Percentiles rank a stretch among this genome's conserved stretches.
These are phyloP conservation scores for Harpagoxenus sublaevis DNA, from an alignment of 2,888 invertebrate species.

Conservation along the genomic window DNA sequence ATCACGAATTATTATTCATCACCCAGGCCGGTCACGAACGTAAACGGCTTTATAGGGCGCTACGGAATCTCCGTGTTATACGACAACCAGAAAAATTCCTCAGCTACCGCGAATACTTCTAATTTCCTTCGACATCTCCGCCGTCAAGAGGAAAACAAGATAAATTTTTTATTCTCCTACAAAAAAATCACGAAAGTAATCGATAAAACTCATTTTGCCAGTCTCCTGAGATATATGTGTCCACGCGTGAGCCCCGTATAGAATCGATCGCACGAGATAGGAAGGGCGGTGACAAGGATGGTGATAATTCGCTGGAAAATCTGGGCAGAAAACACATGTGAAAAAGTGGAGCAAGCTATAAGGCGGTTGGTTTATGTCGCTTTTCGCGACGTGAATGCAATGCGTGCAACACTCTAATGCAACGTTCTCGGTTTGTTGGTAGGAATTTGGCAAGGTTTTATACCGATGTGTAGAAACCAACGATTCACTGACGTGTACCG, in stretches of 20 bases:
- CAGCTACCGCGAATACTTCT: constrained; percentile 18
- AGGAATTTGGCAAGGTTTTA: constrained; percentile 7
- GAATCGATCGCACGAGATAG: constrained; percentile 4
- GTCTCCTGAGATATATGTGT: neutral
- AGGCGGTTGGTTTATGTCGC: constrained; percentile 73
- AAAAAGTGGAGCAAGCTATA: constrained; percentile 62
- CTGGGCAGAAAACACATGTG: constrained; percentile 55
- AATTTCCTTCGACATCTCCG: constrained; percentile 40
- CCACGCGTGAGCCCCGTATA: neutral
- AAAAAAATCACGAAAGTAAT: constrained; percentile 3
- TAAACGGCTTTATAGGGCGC: constrained; percentile 63
- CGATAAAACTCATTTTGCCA: neutral
- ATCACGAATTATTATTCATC: constrained; percentile 70
- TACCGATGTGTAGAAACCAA: neutral
- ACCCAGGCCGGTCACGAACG: constrained; percentile 53
- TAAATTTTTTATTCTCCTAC: constrained; percentile 7
- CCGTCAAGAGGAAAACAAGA: neutral
- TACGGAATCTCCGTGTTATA: constrained; percentile 53
- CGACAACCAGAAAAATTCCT: constrained; percentile 37
- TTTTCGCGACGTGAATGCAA: constrained; percentile 74
- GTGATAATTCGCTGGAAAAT: constrained; percentile 34
- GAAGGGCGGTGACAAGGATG: neutral
- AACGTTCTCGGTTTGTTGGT: neutral
- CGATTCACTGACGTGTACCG: neutral
- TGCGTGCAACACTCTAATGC: constrained; percentile 41